These are phyloP conservation scores for Apodemia zela DNA, from an alignment of 2,888 invertebrate genomes.

Conservation along the genomic window DNA sequence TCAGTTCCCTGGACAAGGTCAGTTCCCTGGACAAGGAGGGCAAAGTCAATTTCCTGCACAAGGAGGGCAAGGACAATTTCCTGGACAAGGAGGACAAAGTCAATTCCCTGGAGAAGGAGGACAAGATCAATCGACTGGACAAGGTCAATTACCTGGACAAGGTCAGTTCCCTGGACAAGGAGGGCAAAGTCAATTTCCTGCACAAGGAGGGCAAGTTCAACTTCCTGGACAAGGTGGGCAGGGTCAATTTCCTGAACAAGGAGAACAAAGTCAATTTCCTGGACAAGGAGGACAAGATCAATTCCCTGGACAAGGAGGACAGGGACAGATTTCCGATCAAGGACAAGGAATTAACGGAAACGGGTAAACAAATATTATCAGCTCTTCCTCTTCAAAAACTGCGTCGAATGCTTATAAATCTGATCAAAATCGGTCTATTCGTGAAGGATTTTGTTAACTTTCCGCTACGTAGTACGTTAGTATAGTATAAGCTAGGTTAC, in stretches of 20 bases:
- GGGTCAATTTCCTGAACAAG: slow-evolving; percentile 15
- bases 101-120: slow-evolving; percentile 14
- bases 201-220: neutral
- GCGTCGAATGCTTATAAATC: too few species aligned
- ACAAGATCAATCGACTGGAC: too few species aligned
- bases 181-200: too few species aligned
- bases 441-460: too few species aligned
- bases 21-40: neutral
- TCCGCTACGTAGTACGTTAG: too few species aligned
- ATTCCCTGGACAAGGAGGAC: neutral
- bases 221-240: neutral
- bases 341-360: neutral
- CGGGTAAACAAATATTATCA: neutral
- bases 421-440: too few species aligned
- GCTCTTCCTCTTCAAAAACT: too few species aligned
- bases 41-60: slow-evolving; percentile 16
- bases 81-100: slow-evolving; percentile 13
- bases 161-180: too few species aligned
- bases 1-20: too few species aligned
- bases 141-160: too few species aligned
- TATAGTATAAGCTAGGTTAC: too few species aligned
- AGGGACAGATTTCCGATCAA: neutral
- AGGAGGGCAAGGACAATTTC: neutral
- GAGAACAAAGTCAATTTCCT: neutral
- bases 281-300: slow-evolving; percentile 15